Conservation (phyloP, 2,113 vertebrate genomes). For the Numida meleagris region DNA sequence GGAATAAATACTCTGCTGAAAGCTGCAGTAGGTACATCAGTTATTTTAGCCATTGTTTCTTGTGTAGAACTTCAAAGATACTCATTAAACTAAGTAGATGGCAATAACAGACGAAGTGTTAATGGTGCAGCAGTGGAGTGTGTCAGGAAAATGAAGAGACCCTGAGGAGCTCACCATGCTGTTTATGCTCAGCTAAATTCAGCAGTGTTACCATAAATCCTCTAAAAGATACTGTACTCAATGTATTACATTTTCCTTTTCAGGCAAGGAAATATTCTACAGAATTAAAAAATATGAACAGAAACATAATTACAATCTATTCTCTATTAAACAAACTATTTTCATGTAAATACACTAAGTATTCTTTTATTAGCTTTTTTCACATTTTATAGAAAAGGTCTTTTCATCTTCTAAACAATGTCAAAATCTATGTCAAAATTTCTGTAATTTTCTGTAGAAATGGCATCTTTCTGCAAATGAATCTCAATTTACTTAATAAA, state of each 20-base stretch:
- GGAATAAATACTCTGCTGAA: not conserved
- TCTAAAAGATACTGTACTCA: conserved; percentile 64
- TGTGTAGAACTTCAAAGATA: conserved; percentile 63
- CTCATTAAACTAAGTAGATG: conserved; percentile 83
- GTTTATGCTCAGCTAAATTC: conserved; percentile 71
- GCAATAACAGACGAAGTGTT: conserved; percentile 83
- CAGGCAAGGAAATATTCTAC: not conserved
- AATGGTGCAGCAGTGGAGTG: conserved; percentile 82
- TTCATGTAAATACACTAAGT: not conserved
- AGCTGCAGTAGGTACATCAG: conserved; percentile 23
- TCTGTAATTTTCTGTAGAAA: not conserved
- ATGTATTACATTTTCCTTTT: not conserved
- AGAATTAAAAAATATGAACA: not conserved
- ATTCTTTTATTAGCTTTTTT: not conserved
- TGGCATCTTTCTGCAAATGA: not conserved
- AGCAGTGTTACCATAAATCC: conserved; percentile 69
- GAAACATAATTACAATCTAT: not conserved
- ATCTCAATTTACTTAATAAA: not conserved
- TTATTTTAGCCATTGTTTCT: conserved; percentile 65
- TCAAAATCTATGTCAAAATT: not conserved
- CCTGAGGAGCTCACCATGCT: conserved; percentile 78
- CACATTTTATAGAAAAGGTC: not conserved
- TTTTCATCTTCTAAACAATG: not conserved
- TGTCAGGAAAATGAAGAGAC: conserved; percentile 81
- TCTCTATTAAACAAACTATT: not conserved